Conservation (phyloP, 2,888 invertebrate species). For the Cryptocephalus moraei region DNA sequence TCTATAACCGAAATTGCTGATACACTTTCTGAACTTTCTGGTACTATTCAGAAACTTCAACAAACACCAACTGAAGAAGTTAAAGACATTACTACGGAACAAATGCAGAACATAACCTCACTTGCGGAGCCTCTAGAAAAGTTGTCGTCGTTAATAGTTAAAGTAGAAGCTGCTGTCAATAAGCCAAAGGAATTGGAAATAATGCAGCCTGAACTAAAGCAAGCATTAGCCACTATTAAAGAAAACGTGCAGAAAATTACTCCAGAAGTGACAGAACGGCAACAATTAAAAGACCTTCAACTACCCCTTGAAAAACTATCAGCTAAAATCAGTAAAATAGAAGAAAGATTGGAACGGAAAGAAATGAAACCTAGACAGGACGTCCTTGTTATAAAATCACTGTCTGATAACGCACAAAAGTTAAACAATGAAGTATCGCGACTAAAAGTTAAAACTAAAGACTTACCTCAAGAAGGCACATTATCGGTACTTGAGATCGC, state of each 20-base stretch:
- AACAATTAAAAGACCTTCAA: not conserved
- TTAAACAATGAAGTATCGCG: not conserved
- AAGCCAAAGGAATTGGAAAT: conserved; percentile 8
- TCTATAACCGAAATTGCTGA: conserved; percentile 9
- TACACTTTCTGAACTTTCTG: conserved; percentile 5
- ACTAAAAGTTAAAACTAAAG: not conserved
- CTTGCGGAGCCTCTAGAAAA: conserved; percentile 10
- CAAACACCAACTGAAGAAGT: not conserved
- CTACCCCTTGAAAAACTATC: not conserved
- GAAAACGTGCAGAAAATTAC: no score
- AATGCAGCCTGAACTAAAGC: conserved; percentile 7
- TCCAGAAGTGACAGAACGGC: no score
- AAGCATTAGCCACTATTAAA: not conserved
- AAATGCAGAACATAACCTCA: conserved; percentile 7
- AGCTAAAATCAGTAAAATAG: not conserved
- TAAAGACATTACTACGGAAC: conserved; percentile 2
- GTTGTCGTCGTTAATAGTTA: conserved; percentile 6
- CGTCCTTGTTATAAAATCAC: not conserved
- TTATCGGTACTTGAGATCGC: conserved; percentile 1
- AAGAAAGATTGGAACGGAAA: conserved; percentile 1
- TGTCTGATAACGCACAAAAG: not conserved
- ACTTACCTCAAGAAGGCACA: conserved; percentile 1
- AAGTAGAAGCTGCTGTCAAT: conserved; percentile 4
- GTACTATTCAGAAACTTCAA: conserved; percentile 6
- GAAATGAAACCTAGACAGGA: not conserved